Conservation (phyloP, 2,113 vertebrate species). For the pig (Sus scrofa) region T2T-Sscrofa CM000830.6:110558501-110559000, state of each 20-base stretch:
- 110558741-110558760: not conserved
- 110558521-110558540: not conserved
- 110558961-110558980: not conserved
- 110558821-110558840: too few species aligned
- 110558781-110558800: too few species aligned
- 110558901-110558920: too few species aligned
- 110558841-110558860: too few species aligned
- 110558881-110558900: too few species aligned
- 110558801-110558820: too few species aligned
- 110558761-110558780: too few species aligned
- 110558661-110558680: not conserved
- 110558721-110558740: not conserved
- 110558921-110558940: too few species aligned
- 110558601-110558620: conserved; percentile 28
- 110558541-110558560: not conserved
- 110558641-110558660: conserved; percentile 3
- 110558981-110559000: not conserved
- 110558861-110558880: too few species aligned
- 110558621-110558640: conserved; percentile 33
- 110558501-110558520: not conserved
- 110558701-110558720: not conserved
- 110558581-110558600: conserved; percentile 9
- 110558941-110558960: too few species aligned
- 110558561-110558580: not conserved
- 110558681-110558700: conserved; percentile 12